These are phyloP conservation scores for Botia kubotai DNA, from an alignment of 2,797 vertebrate species.

Conservation along the genomic window DNA sequence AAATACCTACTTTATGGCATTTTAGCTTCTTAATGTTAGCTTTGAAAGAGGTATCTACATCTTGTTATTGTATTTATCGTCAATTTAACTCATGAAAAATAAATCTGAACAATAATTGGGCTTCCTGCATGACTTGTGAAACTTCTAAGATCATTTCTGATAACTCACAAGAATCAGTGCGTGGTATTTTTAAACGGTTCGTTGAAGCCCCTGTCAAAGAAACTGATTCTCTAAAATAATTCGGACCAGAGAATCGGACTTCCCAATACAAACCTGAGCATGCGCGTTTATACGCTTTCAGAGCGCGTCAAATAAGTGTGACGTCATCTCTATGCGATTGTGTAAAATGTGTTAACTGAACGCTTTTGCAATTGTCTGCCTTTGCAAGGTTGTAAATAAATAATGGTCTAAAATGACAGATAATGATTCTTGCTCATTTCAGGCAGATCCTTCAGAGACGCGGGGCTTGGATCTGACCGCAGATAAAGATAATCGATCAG, in stretches of 20 bases:
- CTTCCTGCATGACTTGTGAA: too few relatives aligned
- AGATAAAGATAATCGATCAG: neutral
- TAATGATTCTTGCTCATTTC: conserved; percentile 7
- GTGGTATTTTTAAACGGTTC: neutral
- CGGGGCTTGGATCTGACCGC: neutral
- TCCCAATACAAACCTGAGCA: neutral
- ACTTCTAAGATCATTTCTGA: too few relatives aligned
- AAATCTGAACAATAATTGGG: too few relatives aligned
- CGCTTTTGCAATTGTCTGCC: neutral
- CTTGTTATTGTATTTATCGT: too few relatives aligned
- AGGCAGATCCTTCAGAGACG: conserved; percentile 4
- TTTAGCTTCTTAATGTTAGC: too few relatives aligned
- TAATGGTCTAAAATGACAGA: conserved; percentile 35
- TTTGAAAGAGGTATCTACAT: too few relatives aligned
- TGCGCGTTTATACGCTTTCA: neutral
- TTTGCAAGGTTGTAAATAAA: neutral
- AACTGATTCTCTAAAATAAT: conserved; percentile 6
- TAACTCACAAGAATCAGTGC: neutral
- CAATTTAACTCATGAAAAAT: too few relatives aligned
- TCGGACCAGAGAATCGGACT: neutral
- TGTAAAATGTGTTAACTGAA: neutral
- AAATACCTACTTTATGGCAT: too few relatives aligned
- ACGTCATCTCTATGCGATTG: conserved; percentile 23
- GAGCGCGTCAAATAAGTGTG: neutral
- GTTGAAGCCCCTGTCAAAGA: neutral